Percentiles rank a stretch among this genome's conserved stretches.
Evolutionary conservation across 1,140 invertebrate species (phyloP).

Genomic region (Yoshiicerus persimilis): DNA sequence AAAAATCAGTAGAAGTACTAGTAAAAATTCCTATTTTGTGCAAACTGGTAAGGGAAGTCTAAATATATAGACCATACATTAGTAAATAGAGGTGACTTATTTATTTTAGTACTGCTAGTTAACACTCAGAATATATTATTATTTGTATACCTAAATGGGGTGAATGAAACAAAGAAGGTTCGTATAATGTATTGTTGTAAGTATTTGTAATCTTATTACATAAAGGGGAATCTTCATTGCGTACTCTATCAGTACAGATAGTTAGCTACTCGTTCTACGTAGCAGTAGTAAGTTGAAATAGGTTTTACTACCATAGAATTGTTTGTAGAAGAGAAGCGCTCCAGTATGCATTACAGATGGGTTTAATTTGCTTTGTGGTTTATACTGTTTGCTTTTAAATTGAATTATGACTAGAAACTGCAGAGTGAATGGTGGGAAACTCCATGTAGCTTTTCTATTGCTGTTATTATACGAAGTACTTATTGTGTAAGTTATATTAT

Average conservation of each 20-base stretch:
- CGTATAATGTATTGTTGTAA: no score
- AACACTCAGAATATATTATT: no score
- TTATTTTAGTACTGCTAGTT: no score
- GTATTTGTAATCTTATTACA: no score
- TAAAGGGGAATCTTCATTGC: neutral
- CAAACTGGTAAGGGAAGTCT: no score
- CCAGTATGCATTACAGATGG: neutral
- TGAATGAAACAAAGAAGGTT: no score
- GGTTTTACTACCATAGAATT: neutral
- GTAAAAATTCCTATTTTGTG: no score
- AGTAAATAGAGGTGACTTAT: no score
- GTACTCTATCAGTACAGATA: neutral
- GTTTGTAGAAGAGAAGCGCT: neutral
- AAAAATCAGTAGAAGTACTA: no score
- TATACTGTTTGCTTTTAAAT: conserved; percentile 9
- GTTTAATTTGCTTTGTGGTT: conserved; percentile 9
- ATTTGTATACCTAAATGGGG: no score
- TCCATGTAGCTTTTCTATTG: neutral
- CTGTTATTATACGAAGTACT: neutral
- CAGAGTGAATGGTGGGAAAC: neutral
- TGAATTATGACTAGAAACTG: neutral
- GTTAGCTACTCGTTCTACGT: neutral
- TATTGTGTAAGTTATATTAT: neutral
- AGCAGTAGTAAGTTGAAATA: neutral
- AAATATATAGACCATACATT: no score